Evolutionary conservation across 2,797 vertebrate genomes (phyloP), one percentile per base, ranked within the genome.

Genomic region (Potorous gilbertii): DNA sequence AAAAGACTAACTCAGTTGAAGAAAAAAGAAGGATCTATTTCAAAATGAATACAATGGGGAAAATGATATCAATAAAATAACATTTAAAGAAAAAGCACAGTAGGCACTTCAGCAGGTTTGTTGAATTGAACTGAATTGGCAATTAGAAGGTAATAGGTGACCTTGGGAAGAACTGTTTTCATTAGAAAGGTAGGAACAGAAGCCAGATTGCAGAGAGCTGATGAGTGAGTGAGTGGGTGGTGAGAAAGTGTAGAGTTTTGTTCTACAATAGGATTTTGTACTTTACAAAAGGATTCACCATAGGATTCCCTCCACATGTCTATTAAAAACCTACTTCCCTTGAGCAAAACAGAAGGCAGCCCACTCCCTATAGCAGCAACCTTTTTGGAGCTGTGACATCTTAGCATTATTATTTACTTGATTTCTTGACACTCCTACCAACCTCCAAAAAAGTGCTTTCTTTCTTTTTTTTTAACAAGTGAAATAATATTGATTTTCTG

Each of bases 181-280:
- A 87, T 40, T 87, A 87, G 74, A 87, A 87, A 46, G 74, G 74
- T 87, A 8, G 74, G 40, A 87, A 87, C 74, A 87, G 74, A 87
- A 87, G 40, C 40, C 74, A 87, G 74, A 87, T 87, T 87, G 74
- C 74, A 87, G 40, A 87, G 74, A 81, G 18, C 24, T 87, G 40
- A 46, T 87, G 74, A 87, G 40, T 87, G 74, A 87, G 40, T 87
- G 74, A 28, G 74, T 87, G 74, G 74, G 74, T 12, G 74, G 74
- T 87, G 74, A 87, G 74, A 87, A 87, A 87, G 74, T 87, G 21
- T 87, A 87, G 66, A 81, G 74, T 87, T 87, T 87, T 87, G 74
- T 87, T 87, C 74, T 87, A 87, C 74, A 87, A 87, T 87, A 87
- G 74, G 74, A 87, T 87, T 87, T 87, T 87, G 74, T 87, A 50